Evolutionary conservation across 2,113 vertebrate genomes (phyloP), one percentile per base, ranked within the genome.

Genomic region (Chelonoidis abingdonii): DNA sequence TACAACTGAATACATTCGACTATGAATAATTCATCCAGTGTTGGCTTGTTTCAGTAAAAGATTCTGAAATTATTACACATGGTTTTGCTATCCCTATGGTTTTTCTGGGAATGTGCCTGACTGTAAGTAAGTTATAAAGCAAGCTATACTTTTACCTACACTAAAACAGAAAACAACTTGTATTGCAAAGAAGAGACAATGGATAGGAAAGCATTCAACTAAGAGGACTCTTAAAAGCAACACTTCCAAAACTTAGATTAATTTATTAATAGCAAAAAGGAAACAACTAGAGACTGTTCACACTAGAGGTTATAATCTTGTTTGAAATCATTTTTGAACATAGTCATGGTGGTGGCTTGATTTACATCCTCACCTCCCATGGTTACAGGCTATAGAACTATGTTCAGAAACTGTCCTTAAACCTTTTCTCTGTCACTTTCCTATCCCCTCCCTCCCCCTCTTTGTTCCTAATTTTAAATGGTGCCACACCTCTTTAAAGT

Each of bases 241-340:
- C 14, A 5, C 57, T 5, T 69, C n/a, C 84, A 57, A 80, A 16
- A 0, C 53, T 13, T 53, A 57, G 75, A 54, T 59, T 19, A 44
- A 49, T 31, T 29, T 44, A 27, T 79, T 38, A n/a, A 44, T 5
- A 31, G 53, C 24, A 79, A 19, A 49, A 0, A 11, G 31, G 76
- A 59, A 22, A 16, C 54, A 7, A 2, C 0, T 3, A 54, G 21
- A 1, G 10, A 54, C 19, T 10, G 38, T 1, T 79, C 31, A 16
- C 54, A 87, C 89, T 56, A 94, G 65, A 87, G 72, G 50, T 35
- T 47, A 11, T 3, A 6, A 14, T 3, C 25, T 88, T 31, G n/a
- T 38, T 88, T 2, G 75, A 41, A 88, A 89, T 8, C 6, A 1
- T 16, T 29, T 65, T 65, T 27, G 5, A 47, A 21, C 76, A 86